Percentiles rank a stretch among this genome's conserved stretches.
These are phyloP conservation scores for Acipenser oxyrinchus DNA, from an alignment of 2,797 vertebrate genomes.

Conservation along the genomic window DNA sequence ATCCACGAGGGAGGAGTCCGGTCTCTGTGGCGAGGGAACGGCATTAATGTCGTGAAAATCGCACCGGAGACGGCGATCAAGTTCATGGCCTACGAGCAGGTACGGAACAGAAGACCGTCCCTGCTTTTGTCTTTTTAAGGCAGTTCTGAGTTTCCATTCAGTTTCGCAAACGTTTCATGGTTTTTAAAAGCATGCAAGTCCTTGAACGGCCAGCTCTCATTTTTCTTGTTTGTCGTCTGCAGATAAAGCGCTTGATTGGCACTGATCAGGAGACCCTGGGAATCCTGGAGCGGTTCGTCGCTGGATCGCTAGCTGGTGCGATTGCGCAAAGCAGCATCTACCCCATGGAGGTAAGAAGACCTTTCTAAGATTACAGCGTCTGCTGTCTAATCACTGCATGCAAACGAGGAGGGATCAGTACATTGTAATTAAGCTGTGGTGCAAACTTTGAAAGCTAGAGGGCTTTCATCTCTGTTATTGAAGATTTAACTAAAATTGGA, in stretches of 20 bases:
- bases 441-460: no score
- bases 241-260: conserved; percentile 90
- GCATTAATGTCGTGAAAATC: conserved; percentile 93
- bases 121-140: no score
- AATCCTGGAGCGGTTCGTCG: conserved; percentile 78
- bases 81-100: conserved; percentile 97
- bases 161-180: no score
- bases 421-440: no score
- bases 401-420: no score
- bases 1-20: conserved; percentile 78
- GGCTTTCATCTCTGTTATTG: no score
- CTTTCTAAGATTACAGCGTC: not conserved
- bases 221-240: not conserved
- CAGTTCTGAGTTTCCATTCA: no score
- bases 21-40: conserved; percentile 89
- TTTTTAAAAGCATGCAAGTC: not conserved
- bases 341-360: conserved; percentile 84
- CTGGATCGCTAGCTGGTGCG: conserved; percentile 81
- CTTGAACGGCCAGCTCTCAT: not conserved
- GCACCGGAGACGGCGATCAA: conserved; percentile 92
- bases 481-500: no score
- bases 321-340: conserved; percentile 95
- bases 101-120: conserved; percentile 25
- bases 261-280: conserved; percentile 83
- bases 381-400: no score